Evolutionary conservation across 2,113 vertebrate genomes (phyloP).

Genomic region (Eurypyga helias): DNA sequence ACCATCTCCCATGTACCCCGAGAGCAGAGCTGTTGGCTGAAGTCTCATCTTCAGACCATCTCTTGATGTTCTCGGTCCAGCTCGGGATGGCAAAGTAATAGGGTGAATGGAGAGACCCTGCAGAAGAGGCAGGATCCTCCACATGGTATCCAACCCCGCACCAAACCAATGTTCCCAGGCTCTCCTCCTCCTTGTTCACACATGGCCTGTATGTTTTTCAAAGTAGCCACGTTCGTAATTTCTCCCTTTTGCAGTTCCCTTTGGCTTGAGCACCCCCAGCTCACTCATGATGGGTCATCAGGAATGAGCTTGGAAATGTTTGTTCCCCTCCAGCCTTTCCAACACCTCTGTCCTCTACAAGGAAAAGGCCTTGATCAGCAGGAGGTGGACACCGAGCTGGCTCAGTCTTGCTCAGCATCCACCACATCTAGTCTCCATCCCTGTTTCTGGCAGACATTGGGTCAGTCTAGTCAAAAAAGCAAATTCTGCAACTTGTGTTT

Average conservation of each 20-base stretch:
- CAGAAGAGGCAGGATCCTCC: neutral
- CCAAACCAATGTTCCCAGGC: neutral
- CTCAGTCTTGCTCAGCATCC: neutral
- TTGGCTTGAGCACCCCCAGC: neutral
- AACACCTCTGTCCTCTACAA: neutral
- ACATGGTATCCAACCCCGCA: neutral
- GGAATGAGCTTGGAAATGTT: neutral
- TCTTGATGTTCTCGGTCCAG: neutral
- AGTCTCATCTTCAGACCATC: neutral
- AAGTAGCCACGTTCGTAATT: neutral
- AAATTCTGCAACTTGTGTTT: neutral
- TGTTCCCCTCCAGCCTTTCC: neutral
- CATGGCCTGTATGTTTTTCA: neutral
- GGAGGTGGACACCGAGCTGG: neutral
- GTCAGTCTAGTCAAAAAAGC: neutral
- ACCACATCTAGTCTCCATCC: neutral
- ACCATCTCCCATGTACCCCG: neutral
- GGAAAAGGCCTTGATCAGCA: neutral
- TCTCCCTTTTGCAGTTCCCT: neutral
- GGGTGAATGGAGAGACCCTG: neutral
- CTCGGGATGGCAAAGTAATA: accelerated
- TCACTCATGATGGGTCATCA: neutral
- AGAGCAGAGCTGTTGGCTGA: neutral
- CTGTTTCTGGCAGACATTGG: neutral
- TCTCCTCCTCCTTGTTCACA: neutral